Percentiles rank a stretch among this genome's conserved stretches.
Evolutionary conservation across 2,888 invertebrate genomes (phyloP).

Genomic region (Patella depressa): DNA sequence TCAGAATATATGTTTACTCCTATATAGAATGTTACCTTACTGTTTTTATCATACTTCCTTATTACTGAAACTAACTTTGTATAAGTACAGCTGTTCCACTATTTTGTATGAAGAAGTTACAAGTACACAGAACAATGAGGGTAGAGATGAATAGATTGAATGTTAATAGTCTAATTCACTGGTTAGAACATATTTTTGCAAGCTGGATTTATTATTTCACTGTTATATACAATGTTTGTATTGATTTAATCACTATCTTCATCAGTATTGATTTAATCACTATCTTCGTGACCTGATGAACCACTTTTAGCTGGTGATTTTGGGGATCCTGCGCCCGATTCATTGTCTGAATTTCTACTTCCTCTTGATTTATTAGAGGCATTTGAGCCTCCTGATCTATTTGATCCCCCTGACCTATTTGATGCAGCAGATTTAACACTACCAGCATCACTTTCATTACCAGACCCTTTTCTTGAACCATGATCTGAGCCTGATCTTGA

Average conservation of each 20-base stretch:
- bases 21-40: no score
- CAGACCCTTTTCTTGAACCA: constrained; percentile 14
- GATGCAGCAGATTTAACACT: constrained; percentile 5
- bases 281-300: background rate
- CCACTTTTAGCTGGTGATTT: background rate
- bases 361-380: background rate
- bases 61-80: no score
- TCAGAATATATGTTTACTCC: no score
- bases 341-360: background rate
- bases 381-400: background rate
- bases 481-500: constrained; percentile 35
- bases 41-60: no score
- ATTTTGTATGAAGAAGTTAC: no score
- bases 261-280: background rate
- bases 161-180: no score
- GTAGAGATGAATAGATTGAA: no score
- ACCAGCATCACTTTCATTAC: constrained; percentile 11
- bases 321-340: background rate
- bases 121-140: no score
- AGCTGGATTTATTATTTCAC: no score
- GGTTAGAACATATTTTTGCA: no score
- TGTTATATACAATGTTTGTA: no score
- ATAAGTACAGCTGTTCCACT: no score
- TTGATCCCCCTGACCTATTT: background rate
- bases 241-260: background rate